Base-by-base conservation (phyloP, 2,888 invertebrate species). In the Eudasyphora cyanicolor region DNA sequence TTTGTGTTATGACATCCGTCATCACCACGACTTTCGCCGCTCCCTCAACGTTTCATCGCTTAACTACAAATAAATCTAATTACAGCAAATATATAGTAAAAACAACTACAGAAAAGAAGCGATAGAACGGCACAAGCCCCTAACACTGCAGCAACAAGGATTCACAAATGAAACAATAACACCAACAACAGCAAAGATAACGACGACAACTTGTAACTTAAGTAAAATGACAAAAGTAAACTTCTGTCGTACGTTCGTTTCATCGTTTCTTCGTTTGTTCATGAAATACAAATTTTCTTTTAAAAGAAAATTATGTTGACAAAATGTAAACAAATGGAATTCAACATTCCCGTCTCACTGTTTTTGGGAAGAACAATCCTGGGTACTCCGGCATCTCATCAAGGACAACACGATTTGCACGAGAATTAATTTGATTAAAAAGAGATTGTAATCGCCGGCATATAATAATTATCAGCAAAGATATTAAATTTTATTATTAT, bases 1-100 rank as follows among this genome's bases (percentile, higher is more conserved):
- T 24, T 24, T 38, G 10, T 38, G 5, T 38, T 14, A 6, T n/a
- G 14, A n/a, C 45, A 45, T n/a, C 12, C 45, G n/a, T n/a, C n/a
- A n/a, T n/a, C n/a, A n/a, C n/a, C n/a, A n/a, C n/a, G n/a, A n/a
- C n/a, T 45, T n/a, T 6, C 45, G 4, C n/a, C 45, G 2, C n/a
- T n/a, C 45, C n/a, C n/a, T 45, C 38, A 6, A 12, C 2, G 38
- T 38, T 14, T 6, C 24, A 14, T 57, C 27, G 24, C 45, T 14
- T 38, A 67, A 67, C 38, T 45, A 67, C 57, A 57, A 45, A 45
- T 67, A 67, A 67, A 67, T 67, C 45, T 67, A 67, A 67, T 67
- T 67, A 67, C 45, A 45, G 67, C 45, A 42, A 42, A 67, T 12
- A 45, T n/a, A 67, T 45, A 67, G 14, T 45, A 67, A 64, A 35